These are phyloP conservation scores for Lepidurus arcticus DNA, from an alignment of 1,140 invertebrate genomes.

Conservation along the genomic window DNA sequence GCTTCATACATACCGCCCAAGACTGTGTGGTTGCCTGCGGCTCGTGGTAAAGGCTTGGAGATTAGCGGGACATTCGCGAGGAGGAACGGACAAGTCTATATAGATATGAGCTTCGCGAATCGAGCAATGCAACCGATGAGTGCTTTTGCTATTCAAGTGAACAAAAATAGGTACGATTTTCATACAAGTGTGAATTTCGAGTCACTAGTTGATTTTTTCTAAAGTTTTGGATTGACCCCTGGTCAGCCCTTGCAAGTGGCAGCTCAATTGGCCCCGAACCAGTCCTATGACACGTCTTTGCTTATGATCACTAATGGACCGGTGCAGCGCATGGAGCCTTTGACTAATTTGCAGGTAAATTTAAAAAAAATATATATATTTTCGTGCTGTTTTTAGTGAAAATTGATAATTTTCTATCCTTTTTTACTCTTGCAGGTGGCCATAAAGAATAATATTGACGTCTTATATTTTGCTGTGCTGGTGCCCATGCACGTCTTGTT, in stretches of 20 bases:
- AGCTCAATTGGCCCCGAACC: conserved; percentile 75
- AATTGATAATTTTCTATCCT: conserved; percentile 26
- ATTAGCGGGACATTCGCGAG: conserved; percentile 92
- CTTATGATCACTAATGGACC: conserved; percentile 77
- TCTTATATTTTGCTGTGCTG: conserved; percentile 94
- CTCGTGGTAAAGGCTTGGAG: conserved; percentile 96
- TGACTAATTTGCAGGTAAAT: conserved; percentile 84
- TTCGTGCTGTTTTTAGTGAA: neutral
- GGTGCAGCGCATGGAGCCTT: conserved; percentile 93
- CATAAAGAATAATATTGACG: conserved; percentile 97
- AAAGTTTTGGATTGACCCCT: conserved; percentile 88
- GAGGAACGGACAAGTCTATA: conserved; percentile 75
- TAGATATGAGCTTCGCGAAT: conserved; percentile 96
- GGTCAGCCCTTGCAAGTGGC: conserved; percentile 70
- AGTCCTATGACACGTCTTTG: conserved; percentile 69
- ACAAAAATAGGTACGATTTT: conserved; percentile 73
- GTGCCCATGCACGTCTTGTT: conserved; percentile 92
- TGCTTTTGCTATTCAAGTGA: conserved; percentile 95
- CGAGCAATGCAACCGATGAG: conserved; percentile 97
- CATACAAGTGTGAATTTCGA: neutral
- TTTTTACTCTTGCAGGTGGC: conserved; percentile 65
- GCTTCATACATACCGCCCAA: conserved; percentile 71
- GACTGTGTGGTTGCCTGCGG: conserved; percentile 82
- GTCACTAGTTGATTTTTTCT: conserved; percentile 15
- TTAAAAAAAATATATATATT: neutral